Percentiles rank a stretch among this genome's conserved stretches.
These are phyloP conservation scores for Kryptolebias marmoratus DNA, from an alignment of 2,113 vertebrate species.

Conservation along the genomic window DNA sequence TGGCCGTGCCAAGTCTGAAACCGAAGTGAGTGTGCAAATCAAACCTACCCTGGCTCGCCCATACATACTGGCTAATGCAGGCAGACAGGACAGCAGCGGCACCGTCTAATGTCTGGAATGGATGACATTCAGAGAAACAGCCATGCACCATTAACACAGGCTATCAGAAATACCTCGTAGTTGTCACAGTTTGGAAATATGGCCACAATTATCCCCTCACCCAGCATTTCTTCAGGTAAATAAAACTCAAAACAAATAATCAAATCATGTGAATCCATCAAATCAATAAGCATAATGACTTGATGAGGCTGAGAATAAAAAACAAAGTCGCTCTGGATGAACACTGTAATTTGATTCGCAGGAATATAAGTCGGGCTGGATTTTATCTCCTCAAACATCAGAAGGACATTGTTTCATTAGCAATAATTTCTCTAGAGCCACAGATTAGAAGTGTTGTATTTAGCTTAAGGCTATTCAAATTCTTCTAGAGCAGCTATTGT, in stretches of 20 bases:
- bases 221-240: constrained; percentile 25
- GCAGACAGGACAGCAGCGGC: constrained; percentile 29
- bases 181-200: constrained; percentile 42
- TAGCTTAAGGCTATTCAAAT: constrained; percentile 51
- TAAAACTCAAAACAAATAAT: constrained; percentile 31
- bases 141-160: constrained; percentile 48
- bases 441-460: constrained; percentile 57
- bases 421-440: constrained; percentile 55
- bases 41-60: constrained; percentile 39
- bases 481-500: constrained; percentile 39
- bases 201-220: constrained; percentile 23
- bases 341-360: constrained; percentile 22
- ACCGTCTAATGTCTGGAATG: constrained; percentile 18
- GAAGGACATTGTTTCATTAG: constrained; percentile 61
- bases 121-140: constrained; percentile 35
- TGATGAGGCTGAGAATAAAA: constrained; percentile 26
- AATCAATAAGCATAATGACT: constrained; percentile 49
- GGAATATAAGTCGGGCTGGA: constrained; percentile 10
- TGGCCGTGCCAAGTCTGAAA: constrained; percentile 52
- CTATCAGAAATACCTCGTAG: constrained; percentile 37
- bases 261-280: constrained; percentile 46
- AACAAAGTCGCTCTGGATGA: constrained; percentile 35
- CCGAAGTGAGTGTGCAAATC: constrained; percentile 64
- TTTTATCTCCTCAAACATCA: constrained; percentile 60
- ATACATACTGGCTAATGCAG: constrained; percentile 28